A percentile compares a stretch with the other conserved stretches of the same genome.
Evolutionary conservation across 2,888 invertebrate genomes (phyloP).

Genomic region (Pachliopta kotzebuea): DNA sequence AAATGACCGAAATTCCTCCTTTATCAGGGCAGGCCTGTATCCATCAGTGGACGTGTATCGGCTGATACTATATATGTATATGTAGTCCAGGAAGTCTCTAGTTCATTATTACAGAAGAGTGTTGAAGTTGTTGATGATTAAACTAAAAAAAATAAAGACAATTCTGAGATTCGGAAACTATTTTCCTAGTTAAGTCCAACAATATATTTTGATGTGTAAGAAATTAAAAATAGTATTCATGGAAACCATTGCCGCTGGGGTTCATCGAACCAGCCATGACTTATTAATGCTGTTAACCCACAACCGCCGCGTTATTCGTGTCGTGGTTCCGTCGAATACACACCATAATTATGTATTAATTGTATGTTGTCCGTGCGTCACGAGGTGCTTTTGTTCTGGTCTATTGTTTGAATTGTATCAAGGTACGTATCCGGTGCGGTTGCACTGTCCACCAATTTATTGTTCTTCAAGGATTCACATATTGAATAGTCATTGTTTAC

Average conservation of each 20-base stretch:
- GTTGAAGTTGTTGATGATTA: too few relatives aligned
- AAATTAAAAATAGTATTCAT: not conserved
- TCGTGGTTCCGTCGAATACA: constrained; percentile 23
- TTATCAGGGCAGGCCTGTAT: too few relatives aligned
- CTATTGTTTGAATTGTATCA: constrained; percentile 26
- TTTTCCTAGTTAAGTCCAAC: too few relatives aligned
- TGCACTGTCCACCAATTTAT: constrained; percentile 12
- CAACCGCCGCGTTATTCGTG: constrained; percentile 6
- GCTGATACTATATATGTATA: too few relatives aligned
- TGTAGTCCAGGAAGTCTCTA: too few relatives aligned
- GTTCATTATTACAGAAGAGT: too few relatives aligned
- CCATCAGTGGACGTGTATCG: too few relatives aligned
- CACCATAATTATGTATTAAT: constrained; percentile 27
- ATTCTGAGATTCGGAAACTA: too few relatives aligned
- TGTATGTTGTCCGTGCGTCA: constrained; percentile 27
- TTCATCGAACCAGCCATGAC: constrained; percentile 12
- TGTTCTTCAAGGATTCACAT: constrained; percentile 16
- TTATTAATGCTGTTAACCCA: constrained; percentile 19
- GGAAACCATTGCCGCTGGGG: not conserved
- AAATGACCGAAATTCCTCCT: too few relatives aligned
- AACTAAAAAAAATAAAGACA: too few relatives aligned
- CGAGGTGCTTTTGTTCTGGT: constrained; percentile 17
- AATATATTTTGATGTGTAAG: not conserved
- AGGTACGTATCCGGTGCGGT: constrained; percentile 10
- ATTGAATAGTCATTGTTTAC: constrained; percentile 13